Evolutionary conservation across 2,797 vertebrate genomes (phyloP).

Genomic region (Diplodus sargus): DNA sequence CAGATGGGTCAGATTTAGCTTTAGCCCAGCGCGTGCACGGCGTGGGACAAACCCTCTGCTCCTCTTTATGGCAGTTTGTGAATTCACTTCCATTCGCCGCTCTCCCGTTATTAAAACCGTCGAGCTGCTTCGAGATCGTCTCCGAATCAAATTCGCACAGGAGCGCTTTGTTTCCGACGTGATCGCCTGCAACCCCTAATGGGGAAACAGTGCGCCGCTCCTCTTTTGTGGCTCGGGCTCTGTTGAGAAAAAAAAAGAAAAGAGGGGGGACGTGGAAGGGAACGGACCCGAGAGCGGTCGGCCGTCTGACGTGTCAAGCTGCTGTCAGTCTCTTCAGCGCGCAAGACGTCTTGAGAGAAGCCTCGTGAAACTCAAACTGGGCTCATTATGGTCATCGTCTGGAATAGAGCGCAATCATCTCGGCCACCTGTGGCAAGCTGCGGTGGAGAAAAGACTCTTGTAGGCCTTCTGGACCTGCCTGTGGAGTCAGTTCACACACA

Average conservation of each 20-base stretch:
- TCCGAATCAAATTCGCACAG: slow-evolving; percentile 22
- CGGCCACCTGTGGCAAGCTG: slow-evolving; percentile 68
- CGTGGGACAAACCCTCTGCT: slow-evolving; percentile 22
- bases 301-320: slow-evolving; percentile 53
- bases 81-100: slow-evolving; percentile 35
- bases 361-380: slow-evolving; percentile 62
- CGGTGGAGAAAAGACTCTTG: slow-evolving; percentile 19
- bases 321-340: slow-evolving; percentile 54
- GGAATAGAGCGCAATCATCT: slow-evolving; percentile 72
- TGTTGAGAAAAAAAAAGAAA: background rate
- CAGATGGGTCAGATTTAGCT: slow-evolving; percentile 67
- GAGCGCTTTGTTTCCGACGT: slow-evolving; percentile 36
- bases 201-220: slow-evolving; percentile 31
- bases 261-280: background rate
- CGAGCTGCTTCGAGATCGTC: slow-evolving; percentile 10
- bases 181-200: slow-evolving; percentile 35
- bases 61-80: slow-evolving; percentile 35
- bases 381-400: slow-evolving; percentile 71
- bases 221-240: slow-evolving; percentile 47
- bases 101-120: slow-evolving; percentile 46
- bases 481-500: slow-evolving; percentile 31
- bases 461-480: slow-evolving; percentile 40
- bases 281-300: slow-evolving; percentile 10
- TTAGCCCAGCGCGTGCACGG: slow-evolving; percentile 33
- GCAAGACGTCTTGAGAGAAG: slow-evolving; percentile 51